These are phyloP conservation scores for Bombyx mandarina DNA, from an alignment of 1,140 invertebrate species.

Conservation along the genomic window DNA sequence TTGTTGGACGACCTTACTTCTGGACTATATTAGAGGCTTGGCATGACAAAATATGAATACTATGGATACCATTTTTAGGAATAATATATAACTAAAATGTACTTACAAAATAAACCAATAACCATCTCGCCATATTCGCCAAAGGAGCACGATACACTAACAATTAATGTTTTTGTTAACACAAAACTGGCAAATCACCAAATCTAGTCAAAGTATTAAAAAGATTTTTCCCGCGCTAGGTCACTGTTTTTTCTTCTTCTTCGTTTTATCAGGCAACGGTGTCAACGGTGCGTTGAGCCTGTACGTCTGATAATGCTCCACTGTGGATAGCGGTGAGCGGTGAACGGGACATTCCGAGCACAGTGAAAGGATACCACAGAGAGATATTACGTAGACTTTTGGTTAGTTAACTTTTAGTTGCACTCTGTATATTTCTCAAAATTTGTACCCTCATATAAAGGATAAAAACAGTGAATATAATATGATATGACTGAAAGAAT, in stretches of 20 bases:
- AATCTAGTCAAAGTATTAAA: no score
- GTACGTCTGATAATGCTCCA: conserved; percentile 8
- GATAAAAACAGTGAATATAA: not conserved
- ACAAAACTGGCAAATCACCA: no score
- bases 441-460: not conserved
- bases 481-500: no score
- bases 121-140: not conserved
- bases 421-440: not conserved
- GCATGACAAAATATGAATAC: no score
- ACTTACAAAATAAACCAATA: conserved; percentile 8
- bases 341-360: conserved; percentile 20
- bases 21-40: no score
- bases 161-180: not conserved
- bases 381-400: conserved; percentile 7
- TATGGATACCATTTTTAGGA: no score
- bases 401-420: not conserved
- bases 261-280: conserved; percentile 9
- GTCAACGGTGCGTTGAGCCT: conserved; percentile 14
- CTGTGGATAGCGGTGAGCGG: conserved; percentile 13
- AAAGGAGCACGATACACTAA: conserved; percentile 2
- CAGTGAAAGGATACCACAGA: conserved; percentile 21
- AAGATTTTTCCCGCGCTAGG: not conserved
- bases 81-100: not conserved
- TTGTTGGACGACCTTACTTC: no score
- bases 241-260: conserved; percentile 4